These are phyloP conservation scores for Brachystomella parvula DNA, from an alignment of 1,140 invertebrate species.

Conservation along the genomic window DNA sequence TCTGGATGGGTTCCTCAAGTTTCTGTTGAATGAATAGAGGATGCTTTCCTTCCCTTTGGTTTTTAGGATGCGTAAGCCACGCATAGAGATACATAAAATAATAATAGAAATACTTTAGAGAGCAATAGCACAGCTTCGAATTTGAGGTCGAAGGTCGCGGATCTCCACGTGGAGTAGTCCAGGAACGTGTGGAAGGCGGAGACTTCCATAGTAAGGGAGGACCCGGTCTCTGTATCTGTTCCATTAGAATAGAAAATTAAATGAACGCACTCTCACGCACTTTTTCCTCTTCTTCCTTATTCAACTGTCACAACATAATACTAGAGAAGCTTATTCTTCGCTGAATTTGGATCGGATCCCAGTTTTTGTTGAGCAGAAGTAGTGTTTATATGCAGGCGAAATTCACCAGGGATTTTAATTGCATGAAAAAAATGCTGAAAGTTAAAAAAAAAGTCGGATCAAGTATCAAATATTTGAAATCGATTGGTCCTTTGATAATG, in stretches of 20 bases:
- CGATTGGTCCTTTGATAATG: too few species aligned
- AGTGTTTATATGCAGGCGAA: background rate
- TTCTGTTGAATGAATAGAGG: background rate
- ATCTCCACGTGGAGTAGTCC: conserved; percentile 35
- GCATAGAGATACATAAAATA: background rate
- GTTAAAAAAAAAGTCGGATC: background rate
- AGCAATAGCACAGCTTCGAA: conserved; percentile 34
- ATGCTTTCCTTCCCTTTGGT: background rate
- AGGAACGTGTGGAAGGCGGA: conserved; percentile 34
- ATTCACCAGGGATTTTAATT: background rate
- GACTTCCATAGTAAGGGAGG: background rate
- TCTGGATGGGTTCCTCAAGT: background rate
- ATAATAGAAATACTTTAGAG: conserved; percentile 7
- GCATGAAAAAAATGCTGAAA: background rate
- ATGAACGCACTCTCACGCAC: background rate
- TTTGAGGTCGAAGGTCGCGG: conserved; percentile 38
- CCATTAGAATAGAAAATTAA: too few species aligned
- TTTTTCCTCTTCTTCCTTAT: background rate
- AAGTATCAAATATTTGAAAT: background rate
- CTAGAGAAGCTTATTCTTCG: background rate
- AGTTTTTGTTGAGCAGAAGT: too few species aligned
- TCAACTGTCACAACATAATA: background rate
- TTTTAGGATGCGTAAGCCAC: background rate
- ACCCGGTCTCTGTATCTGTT: conserved; percentile 15
- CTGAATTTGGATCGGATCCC: background rate